These are phyloP conservation scores for Anneissia japonica DNA, from an alignment of 35 echinoderm and acorn worm genomes.

Conservation along the genomic window DNA sequence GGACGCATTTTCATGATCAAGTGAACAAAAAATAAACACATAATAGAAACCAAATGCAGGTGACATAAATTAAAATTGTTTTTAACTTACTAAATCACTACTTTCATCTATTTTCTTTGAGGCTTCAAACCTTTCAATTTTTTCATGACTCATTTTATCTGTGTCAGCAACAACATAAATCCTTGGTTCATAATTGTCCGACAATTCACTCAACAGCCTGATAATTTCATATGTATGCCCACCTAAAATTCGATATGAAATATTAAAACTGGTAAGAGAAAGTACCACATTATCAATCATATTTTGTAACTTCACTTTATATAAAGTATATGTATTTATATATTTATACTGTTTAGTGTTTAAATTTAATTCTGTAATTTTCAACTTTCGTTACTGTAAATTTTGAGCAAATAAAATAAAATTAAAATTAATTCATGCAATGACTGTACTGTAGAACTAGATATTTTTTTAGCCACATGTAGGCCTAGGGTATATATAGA, in stretches of 20 bases:
- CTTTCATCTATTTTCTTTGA: conserved; percentile 15
- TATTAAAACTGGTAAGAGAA: too few relatives aligned
- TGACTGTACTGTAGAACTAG: too few relatives aligned
- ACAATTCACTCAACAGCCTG: conserved; percentile 57
- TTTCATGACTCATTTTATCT: conserved; percentile 91
- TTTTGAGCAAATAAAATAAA: too few relatives aligned
- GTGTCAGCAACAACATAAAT: conserved; percentile 86
- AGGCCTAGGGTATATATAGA: too few relatives aligned
- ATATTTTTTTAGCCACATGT: too few relatives aligned
- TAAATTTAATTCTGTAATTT: too few relatives aligned
- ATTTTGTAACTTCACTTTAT: too few relatives aligned
- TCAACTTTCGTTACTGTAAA: too few relatives aligned
- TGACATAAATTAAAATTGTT: not conserved
- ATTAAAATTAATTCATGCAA: too few relatives aligned
- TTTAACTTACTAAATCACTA: conserved; percentile 3
- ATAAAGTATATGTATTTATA: too few relatives aligned
- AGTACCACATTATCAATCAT: too few relatives aligned
- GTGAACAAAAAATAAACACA: not conserved
- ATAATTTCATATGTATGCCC: conserved; percentile 90
- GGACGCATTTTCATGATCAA: not conserved
- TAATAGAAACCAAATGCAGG: not conserved
- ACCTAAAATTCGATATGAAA: conserved; percentile 47
- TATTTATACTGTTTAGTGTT: too few relatives aligned
- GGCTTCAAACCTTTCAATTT: conserved; percentile 69
- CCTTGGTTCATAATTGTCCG: conserved; percentile 62